A percentile compares a stretch with the other conserved stretches of the same genome.
Evolutionary conservation across 2,113 vertebrate genomes (phyloP).

Genomic region (Pangasianodon hypophthalmus): DNA sequence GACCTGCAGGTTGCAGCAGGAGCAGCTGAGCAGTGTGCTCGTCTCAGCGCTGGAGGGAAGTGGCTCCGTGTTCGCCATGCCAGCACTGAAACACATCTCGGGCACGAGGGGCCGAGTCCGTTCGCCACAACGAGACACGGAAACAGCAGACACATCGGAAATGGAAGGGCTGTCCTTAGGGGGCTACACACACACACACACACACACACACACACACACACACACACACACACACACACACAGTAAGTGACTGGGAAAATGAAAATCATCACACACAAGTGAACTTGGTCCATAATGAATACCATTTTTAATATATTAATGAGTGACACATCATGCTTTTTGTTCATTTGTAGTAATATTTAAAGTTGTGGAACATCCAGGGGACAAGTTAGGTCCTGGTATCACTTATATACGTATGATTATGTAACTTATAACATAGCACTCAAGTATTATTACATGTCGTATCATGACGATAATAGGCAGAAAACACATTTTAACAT

Average conservation of each 20-base stretch:
- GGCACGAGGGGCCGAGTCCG: slow-evolving; percentile 87
- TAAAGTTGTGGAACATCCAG: neutral
- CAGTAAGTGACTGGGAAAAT: neutral
- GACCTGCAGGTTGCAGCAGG: slow-evolving; percentile 89
- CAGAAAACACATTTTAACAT: neutral
- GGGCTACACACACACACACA: slow-evolving; percentile 54
- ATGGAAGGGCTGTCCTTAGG: slow-evolving; percentile 67
- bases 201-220: neutral
- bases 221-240: neutral
- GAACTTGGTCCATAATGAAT: neutral
- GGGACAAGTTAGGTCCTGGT: neutral
- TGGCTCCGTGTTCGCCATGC: slow-evolving; percentile 85
- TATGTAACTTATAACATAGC: neutral
- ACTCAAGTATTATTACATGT: neutral
- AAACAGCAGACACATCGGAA: neutral
- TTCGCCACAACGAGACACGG: slow-evolving; percentile 72
- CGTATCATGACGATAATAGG: neutral
- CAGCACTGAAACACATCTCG: slow-evolving; percentile 95
- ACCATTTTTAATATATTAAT: neutral
- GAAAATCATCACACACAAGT: neutral
- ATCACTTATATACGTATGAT: neutral
- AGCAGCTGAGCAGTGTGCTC: slow-evolving; percentile 86
- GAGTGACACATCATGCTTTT: neutral
- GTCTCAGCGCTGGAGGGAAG: slow-evolving; percentile 87
- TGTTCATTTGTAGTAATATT: neutral